Conservation (phyloP, 2,113 vertebrate genomes). For the Phoxinus phoxinus region DNA sequence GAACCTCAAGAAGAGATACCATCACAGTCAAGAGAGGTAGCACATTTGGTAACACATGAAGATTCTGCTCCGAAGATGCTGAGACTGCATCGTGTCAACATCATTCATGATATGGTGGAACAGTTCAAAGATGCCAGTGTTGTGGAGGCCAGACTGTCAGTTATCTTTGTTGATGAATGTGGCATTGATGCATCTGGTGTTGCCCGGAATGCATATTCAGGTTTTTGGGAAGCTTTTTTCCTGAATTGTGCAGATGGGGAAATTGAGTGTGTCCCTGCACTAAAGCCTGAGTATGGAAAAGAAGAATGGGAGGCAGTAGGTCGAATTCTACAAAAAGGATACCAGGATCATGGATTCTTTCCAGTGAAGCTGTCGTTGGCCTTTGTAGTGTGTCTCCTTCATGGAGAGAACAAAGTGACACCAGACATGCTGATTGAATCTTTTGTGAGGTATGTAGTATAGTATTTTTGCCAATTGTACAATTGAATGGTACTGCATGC, state of each 20-base stretch:
- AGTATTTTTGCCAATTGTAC: too few relatives aligned
- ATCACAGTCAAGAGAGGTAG: not conserved
- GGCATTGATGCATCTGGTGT: not conserved
- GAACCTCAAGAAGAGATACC: constrained; percentile 11
- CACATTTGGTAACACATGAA: not conserved
- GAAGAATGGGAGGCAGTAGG: constrained; percentile 20
- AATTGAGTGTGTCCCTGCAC: not conserved
- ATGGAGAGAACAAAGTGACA: too few relatives aligned
- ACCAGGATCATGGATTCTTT: too few relatives aligned
- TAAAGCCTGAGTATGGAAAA: constrained; percentile 1
- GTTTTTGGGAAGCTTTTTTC: constrained; percentile 10
- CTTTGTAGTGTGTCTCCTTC: too few relatives aligned
- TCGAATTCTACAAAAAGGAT: not conserved
- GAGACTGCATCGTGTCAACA: constrained; percentile 2
- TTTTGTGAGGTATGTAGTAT: too few relatives aligned
- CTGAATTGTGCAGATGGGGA: not conserved
- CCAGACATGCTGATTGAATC: too few relatives aligned
- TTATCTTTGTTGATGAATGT: not conserved
- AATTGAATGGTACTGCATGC: too few relatives aligned
- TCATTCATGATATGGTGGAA: not conserved
- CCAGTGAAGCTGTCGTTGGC: too few relatives aligned
- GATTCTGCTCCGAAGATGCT: not conserved
- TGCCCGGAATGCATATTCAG: not conserved
- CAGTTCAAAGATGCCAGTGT: not conserved
- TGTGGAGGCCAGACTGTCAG: too few relatives aligned